phyloP scores from a whole-genome alignment of 1,140 invertebrate species.

The Bombyx mori region ASM3026992v2 NC_085111.1:10495501-10496000 shows the following conservation, averaged over 20 bases:
- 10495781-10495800: conserved; percentile 48
- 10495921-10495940: conserved; percentile 44
- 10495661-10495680: conserved; percentile 29
- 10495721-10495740: conserved; percentile 37
- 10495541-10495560: conserved; percentile 54
- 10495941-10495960: conserved; percentile 55
- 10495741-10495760: conserved; percentile 16
- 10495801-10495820: conserved; percentile 46
- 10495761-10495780: conserved; percentile 37
- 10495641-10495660: conserved; percentile 47
- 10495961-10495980: conserved; percentile 53
- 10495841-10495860: conserved; percentile 3
- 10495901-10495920: conserved; percentile 32
- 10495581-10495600: conserved; percentile 50
- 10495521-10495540: conserved; percentile 51
- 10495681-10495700: conserved; percentile 55
- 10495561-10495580: conserved; percentile 51
- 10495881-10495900: conserved; percentile 30
- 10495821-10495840: conserved; percentile 28
- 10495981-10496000: conserved; percentile 23
- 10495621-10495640: conserved; percentile 48
- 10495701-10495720: conserved; percentile 32
- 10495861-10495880: conserved; percentile 18
- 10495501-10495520: conserved; percentile 33
- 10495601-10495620: conserved; percentile 58